phyloP scores from a whole-genome alignment of 2,113 vertebrate species.

The Egretta garzetta region DNA sequence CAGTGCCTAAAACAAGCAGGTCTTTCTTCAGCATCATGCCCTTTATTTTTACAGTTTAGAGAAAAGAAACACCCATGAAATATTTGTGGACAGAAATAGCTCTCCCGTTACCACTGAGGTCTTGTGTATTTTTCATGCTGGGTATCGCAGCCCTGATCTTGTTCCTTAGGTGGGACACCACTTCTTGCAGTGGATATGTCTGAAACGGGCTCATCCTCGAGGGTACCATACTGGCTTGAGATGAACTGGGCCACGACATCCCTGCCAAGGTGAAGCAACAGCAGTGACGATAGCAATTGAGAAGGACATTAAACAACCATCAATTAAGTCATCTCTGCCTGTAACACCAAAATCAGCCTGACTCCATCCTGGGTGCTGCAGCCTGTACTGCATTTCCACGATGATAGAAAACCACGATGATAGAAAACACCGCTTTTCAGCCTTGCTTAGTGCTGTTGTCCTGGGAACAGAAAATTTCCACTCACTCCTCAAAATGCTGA shows the following conservation, averaged over 20 bases:
- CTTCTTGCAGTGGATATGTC: not conserved
- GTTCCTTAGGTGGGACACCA: not conserved
- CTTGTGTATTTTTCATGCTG: not conserved
- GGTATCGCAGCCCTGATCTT: not conserved
- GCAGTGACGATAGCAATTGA: not conserved
- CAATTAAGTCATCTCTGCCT: not conserved
- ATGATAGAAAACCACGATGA: not conserved
- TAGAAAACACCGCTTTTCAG: not conserved
- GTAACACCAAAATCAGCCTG: not conserved
- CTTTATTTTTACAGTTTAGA: not conserved
- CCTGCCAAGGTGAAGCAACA: not conserved
- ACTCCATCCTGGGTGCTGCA: not conserved
- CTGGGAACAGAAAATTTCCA: conserved; percentile 25
- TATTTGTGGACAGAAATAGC: not conserved
- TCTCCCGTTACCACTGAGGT: not conserved
- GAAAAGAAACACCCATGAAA: not conserved
- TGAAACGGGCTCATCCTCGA: not conserved
- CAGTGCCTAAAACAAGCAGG: not conserved
- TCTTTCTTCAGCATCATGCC: conserved; percentile 2
- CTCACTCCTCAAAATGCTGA: conserved; percentile 2
- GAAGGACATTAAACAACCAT: not conserved
- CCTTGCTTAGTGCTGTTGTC: not conserved
- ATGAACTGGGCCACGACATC: not conserved
- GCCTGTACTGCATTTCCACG: not conserved
- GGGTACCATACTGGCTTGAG: not conserved